Evolutionary conservation across 2,113 vertebrate species (phyloP).

Genomic region (Ciconia boyciana): DNA sequence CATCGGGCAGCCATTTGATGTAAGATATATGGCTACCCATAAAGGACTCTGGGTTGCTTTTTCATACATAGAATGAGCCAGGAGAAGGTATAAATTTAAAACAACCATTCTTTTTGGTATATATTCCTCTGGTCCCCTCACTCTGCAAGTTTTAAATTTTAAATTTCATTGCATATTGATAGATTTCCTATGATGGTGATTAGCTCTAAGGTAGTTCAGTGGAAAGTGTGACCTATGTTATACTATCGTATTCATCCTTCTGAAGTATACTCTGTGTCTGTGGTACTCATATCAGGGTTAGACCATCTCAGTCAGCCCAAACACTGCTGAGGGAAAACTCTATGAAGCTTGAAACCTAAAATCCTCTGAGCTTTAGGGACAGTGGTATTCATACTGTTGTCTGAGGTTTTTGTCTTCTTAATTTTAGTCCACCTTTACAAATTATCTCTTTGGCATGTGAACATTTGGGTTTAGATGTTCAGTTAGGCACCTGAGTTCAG

Average conservation of each 20-base stretch:
- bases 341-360: neutral
- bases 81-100: neutral
- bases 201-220: neutral
- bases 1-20: accelerated
- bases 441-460: neutral
- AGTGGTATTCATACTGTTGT: neutral
- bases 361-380: neutral
- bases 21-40: neutral
- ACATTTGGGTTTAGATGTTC: neutral
- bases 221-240: neutral
- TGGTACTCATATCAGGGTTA: neutral
- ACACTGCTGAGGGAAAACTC: neutral
- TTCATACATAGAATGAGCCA: neutral
- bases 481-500: neutral
- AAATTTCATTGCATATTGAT: neutral
- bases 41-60: neutral
- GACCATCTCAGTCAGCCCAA: neutral
- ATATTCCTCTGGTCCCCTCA: neutral
- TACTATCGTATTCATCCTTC: neutral
- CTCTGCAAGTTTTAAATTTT: neutral
- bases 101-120: neutral
- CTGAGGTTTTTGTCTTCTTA: neutral
- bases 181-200: neutral
- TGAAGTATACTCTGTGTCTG: accelerated
- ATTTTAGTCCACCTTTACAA: neutral